Percentiles rank a stretch among this genome's conserved stretches.
These are phyloP conservation scores for Myocastor coypus DNA, from an alignment of 2,113 vertebrate species.

Conservation along the genomic window DNA sequence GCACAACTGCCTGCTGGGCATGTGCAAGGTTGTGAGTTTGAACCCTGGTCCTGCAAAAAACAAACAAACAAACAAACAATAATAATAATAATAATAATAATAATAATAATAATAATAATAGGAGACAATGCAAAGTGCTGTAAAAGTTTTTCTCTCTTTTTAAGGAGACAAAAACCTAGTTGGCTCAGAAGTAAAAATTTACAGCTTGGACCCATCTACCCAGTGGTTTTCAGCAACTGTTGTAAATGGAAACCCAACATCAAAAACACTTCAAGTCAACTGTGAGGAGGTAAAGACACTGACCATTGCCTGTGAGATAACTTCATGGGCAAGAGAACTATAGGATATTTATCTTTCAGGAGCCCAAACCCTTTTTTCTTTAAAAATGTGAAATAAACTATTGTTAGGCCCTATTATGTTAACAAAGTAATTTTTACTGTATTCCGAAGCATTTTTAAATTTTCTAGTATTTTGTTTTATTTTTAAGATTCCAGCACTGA, in stretches of 20 bases:
- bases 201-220: conserved; percentile 89
- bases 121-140: conserved; percentile 13
- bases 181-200: conserved; percentile 90
- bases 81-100: too few species aligned
- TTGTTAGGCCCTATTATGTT: neutral
- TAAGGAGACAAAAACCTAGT: conserved; percentile 88
- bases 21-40: too few species aligned
- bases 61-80: too few species aligned
- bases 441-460: conserved; percentile 19
- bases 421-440: conserved; percentile 4
- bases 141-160: conserved; percentile 34
- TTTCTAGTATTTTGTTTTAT: conserved; percentile 58
- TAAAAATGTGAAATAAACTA: too few species aligned
- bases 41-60: too few species aligned
- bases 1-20: too few species aligned
- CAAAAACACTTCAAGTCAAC: conserved; percentile 88
- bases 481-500: conserved; percentile 89
- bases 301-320: neutral
- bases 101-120: neutral
- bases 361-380: neutral
- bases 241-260: conserved; percentile 86
- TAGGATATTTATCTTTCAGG: neutral
- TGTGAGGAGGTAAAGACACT: conserved; percentile 88
- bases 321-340: neutral
- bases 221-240: conserved; percentile 90